These are phyloP conservation scores for Pachyuromys duprasi DNA, from an alignment of 2,797 vertebrate species.

Conservation along the genomic window DNA sequence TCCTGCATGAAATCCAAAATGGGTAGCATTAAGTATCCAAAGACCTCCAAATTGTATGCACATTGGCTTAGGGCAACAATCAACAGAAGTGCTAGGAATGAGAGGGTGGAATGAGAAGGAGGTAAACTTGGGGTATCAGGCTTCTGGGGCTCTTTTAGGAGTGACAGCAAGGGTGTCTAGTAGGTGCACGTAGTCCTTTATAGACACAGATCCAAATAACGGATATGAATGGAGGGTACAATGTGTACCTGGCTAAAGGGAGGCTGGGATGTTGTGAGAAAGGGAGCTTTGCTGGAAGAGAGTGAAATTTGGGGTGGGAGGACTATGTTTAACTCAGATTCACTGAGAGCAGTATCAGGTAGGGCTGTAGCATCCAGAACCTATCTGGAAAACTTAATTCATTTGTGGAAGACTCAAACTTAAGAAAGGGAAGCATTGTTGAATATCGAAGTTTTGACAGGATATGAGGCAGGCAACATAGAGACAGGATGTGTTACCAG, in stretches of 20 bases:
- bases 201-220: not conserved
- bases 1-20: not conserved
- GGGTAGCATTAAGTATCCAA: not conserved
- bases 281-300: too few relatives aligned
- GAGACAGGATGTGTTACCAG: not conserved
- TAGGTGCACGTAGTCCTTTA: too few relatives aligned
- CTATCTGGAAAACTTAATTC: not conserved
- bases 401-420: not conserved
- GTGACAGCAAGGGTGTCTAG: not conserved
- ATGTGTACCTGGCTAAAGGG: not conserved
- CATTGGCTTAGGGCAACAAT: not conserved
- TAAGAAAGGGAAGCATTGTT: not conserved
- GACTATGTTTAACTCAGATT: not conserved
- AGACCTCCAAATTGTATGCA: not conserved
- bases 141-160: too few relatives aligned
- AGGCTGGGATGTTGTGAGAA: not conserved
- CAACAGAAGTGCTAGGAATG: not conserved
- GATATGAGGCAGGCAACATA: not conserved
- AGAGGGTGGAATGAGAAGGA: too few relatives aligned
- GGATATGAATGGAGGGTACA: too few relatives aligned
- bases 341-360: not conserved
- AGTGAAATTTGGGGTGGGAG: rapidly evolving
- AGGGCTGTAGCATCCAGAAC: not conserved
- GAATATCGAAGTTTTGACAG: not conserved
- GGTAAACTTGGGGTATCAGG: not conserved